Conservation (phyloP, 2,888 invertebrate species). For the Tanypteryx hageni region DNA sequence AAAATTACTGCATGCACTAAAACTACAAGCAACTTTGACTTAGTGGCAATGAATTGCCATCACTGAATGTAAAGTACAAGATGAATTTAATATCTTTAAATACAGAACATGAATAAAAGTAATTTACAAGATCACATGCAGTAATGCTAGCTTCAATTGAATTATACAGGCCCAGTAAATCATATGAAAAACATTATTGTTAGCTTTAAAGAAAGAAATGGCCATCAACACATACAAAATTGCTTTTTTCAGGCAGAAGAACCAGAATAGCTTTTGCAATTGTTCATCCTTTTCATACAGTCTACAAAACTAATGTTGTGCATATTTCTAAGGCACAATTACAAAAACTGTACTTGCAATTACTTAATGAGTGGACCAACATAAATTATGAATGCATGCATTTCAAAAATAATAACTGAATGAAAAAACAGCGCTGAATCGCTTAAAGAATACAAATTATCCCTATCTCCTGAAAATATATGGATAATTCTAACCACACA, state of each 20-base stretch:
- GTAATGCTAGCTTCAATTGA: neutral
- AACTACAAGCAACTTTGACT: slow-evolving; percentile 42
- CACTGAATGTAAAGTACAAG: slow-evolving; percentile 1
- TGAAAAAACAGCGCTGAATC: slow-evolving; percentile 54
- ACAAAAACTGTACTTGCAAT: slow-evolving; percentile 59
- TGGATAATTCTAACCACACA: slow-evolving; percentile 62
- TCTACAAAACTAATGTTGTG: slow-evolving; percentile 60
- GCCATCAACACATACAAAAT: slow-evolving; percentile 58
- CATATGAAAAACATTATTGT: slow-evolving; percentile 40
- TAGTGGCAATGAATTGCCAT: neutral
- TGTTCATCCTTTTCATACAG: slow-evolving; percentile 62
- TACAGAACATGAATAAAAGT: slow-evolving; percentile 26
- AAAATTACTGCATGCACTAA: slow-evolving; percentile 37
- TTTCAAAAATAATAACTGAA: slow-evolving; percentile 58
- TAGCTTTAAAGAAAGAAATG: slow-evolving; percentile 34
- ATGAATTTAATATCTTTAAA: slow-evolving; percentile 19
- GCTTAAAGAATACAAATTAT: slow-evolving; percentile 55
- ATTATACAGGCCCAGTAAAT: slow-evolving; percentile 47
- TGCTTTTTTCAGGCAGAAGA: slow-evolving; percentile 65
- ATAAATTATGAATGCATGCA: slow-evolving; percentile 52
- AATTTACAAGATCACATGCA: slow-evolving; percentile 47
- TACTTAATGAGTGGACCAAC: slow-evolving; percentile 60
- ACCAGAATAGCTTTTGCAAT: slow-evolving; percentile 65
- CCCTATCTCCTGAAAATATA: slow-evolving; percentile 62
- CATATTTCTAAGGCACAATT: slow-evolving; percentile 61